Percentiles rank a stretch among this genome's conserved stretches.
phyloP scores from a whole-genome alignment of 35 echinoderm and acorn worm genomes.

The Holothuria glaberrima region DNA sequence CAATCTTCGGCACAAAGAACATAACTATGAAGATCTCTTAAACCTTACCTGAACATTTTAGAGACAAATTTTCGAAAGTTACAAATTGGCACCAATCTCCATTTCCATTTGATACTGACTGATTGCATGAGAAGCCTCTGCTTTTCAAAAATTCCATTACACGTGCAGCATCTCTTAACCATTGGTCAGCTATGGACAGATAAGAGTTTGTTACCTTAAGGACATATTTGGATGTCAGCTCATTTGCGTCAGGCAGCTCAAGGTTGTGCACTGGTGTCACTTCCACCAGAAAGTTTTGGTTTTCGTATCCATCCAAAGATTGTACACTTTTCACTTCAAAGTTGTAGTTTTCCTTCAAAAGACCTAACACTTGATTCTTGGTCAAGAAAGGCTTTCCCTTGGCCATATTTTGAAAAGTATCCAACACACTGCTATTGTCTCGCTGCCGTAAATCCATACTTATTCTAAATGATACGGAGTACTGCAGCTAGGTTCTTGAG shows the following conservation, averaged over 20 bases:
- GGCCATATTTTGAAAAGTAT: background rate
- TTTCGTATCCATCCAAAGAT: constrained; percentile 19
- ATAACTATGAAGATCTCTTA: too few species aligned
- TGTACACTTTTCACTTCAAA: background rate
- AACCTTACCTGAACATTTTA: constrained; percentile 2
- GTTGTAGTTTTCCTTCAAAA: constrained; percentile 21
- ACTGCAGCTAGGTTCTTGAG: too few species aligned
- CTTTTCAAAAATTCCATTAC: background rate
- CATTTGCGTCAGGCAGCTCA: background rate
- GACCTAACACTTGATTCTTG: background rate
- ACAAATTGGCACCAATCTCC: background rate
- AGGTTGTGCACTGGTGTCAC: background rate
- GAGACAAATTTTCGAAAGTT: background rate
- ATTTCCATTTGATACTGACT: background rate
- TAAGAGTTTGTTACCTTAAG: constrained; percentile 37
- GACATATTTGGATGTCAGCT: background rate
- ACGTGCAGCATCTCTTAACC: background rate
- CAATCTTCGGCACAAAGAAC: too few species aligned
- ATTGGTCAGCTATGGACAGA: background rate
- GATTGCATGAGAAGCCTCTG: background rate
- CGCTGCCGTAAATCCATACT: too few species aligned
- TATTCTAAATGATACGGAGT: too few species aligned
- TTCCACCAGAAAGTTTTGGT: constrained; percentile 29
- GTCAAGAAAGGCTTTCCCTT: constrained; percentile 5
- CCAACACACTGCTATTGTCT: background rate